Conservation (phyloP, 1,140 invertebrate genomes). For the Panagrolaimus sp. region DNA sequence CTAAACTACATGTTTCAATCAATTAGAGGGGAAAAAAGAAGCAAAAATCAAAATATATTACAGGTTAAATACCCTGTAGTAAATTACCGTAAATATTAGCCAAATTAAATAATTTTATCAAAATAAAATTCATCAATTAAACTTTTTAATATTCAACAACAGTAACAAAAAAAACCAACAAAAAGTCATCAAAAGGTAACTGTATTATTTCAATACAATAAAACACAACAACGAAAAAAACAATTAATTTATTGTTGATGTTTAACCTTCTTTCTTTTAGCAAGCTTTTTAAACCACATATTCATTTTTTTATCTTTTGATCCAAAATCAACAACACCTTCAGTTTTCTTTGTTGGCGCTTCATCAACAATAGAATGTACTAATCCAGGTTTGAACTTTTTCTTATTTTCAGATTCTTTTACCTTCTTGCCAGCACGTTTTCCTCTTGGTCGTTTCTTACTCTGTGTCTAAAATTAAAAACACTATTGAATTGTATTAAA, state of each 20-base stretch:
- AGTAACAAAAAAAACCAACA: constrained; percentile 9
- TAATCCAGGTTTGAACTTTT: not conserved
- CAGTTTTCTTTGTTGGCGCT: constrained; percentile 13
- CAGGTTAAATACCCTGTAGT: too few species aligned
- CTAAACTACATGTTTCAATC: not conserved
- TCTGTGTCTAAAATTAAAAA: not conserved
- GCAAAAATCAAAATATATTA: not conserved
- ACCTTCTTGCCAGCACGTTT: constrained; percentile 2
- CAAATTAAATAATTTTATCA: not conserved
- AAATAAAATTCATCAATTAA: constrained; percentile 12
- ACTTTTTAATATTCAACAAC: not conserved
- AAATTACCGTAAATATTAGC: too few species aligned
- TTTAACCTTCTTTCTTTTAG: constrained; percentile 43
- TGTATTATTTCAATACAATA: not conserved
- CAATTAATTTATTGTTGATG: constrained; percentile 40
- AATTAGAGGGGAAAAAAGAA: not conserved
- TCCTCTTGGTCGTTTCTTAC: not conserved
- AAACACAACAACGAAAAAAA: constrained; percentile 30
- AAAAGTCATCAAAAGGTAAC: constrained; percentile 16
- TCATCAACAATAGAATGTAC: constrained; percentile 12
- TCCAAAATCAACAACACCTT: not conserved
- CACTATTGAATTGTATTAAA: not conserved
- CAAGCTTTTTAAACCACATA: constrained; percentile 39
- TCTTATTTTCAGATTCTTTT: not conserved
- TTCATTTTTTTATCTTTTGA: constrained; percentile 31